These are phyloP conservation scores for Sceloporus undulatus DNA, from an alignment of 2,113 vertebrate species.

Conservation along the genomic window DNA sequence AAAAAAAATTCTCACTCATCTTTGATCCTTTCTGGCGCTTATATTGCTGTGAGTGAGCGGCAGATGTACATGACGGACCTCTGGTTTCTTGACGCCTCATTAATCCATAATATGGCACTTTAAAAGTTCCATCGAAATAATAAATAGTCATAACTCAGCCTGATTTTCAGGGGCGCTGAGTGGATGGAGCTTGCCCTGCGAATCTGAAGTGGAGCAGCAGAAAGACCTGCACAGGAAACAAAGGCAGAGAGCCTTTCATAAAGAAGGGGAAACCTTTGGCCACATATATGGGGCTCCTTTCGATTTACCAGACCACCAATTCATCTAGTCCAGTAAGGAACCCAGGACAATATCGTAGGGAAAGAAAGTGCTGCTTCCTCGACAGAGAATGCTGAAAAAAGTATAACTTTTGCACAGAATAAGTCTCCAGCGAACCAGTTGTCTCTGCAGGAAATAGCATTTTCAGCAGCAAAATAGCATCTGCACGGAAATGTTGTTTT, in stretches of 20 bases:
- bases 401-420: no score
- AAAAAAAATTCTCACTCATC: neutral
- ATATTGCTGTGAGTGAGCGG: no score
- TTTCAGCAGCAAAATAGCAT: no score
- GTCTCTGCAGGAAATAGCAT: no score
- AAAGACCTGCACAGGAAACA: neutral
- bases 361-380: no score
- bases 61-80: no score
- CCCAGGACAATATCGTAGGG: no score
- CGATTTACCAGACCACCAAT: no score
- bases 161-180: neutral
- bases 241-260: neutral
- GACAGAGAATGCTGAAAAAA: no score
- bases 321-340: no score
- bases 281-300: neutral
- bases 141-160: neutral
- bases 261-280: neutral
- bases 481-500: no score
- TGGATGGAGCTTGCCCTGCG: neutral
- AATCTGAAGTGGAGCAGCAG: neutral
- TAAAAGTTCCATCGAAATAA: slow-evolving; percentile 1
- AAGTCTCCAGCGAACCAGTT: no score
- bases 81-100: neutral
- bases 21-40: neutral
- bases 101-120: neutral